Evolutionary conservation across 2,888 invertebrate genomes (phyloP).

Genomic region (Oegoconia quadripuncta): DNA sequence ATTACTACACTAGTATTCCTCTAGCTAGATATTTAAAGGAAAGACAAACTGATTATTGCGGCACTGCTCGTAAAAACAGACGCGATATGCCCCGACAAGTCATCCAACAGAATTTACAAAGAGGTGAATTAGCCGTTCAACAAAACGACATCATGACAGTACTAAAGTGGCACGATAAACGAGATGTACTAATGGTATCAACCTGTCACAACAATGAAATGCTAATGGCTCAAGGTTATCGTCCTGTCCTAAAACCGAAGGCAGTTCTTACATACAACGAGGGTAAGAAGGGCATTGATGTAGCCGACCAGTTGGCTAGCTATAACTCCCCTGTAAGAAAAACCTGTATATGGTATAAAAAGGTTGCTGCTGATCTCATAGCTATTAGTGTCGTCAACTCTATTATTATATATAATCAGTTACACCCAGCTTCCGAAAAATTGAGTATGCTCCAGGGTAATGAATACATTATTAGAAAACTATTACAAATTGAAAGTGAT

Average conservation of each 20-base stretch:
- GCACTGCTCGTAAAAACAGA: constrained; percentile 18
- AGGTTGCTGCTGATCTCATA: constrained; percentile 14
- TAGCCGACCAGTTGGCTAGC: constrained; percentile 19
- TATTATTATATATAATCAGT: constrained; percentile 15
- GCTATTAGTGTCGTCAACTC: constrained; percentile 14
- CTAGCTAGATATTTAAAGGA: constrained; percentile 5
- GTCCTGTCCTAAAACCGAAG: constrained; percentile 15
- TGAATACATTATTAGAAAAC: not conserved
- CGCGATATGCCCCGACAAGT: constrained; percentile 18
- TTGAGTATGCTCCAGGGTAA: not conserved
- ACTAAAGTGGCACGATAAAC: constrained; percentile 23
- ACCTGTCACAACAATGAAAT: constrained; percentile 15
- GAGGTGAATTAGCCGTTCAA: constrained; percentile 16
- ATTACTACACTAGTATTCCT: constrained; percentile 8
- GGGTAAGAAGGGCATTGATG: constrained; percentile 17
- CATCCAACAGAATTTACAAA: constrained; percentile 15
- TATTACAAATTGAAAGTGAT: not conserved
- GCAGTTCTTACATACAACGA: constrained; percentile 17
- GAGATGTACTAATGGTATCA: constrained; percentile 18
- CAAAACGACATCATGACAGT: constrained; percentile 19
- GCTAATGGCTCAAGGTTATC: constrained; percentile 12
- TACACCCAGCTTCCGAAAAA: not conserved
- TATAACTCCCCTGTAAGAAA: constrained; percentile 18
- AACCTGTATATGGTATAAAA: constrained; percentile 20
- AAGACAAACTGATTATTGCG: constrained; percentile 8